phyloP scores from a whole-genome alignment of 2,113 vertebrate species.

The Rhea americana region DNA sequence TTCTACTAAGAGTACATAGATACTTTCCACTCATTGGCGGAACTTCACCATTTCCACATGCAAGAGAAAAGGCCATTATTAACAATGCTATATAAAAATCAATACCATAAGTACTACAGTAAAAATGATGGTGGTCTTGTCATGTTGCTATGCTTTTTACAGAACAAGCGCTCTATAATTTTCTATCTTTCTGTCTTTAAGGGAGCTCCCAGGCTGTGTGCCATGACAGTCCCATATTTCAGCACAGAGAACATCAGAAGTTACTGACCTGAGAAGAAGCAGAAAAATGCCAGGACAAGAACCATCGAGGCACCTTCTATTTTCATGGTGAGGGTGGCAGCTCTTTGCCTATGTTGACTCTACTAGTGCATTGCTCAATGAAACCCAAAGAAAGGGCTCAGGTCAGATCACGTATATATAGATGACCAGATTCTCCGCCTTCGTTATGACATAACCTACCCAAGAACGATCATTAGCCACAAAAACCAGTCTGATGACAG shows the following conservation, averaged over 20 bases:
- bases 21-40: background rate
- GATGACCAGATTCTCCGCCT: slow-evolving; percentile 65
- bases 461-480: slow-evolving; percentile 63
- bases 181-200: background rate
- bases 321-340: slow-evolving; percentile 69
- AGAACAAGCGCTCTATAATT: background rate
- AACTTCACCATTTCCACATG: background rate
- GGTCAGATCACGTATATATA: slow-evolving; percentile 52
- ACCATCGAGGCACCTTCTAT: slow-evolving; percentile 62
- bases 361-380: slow-evolving; percentile 62
- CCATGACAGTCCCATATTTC: slow-evolving; percentile 9
- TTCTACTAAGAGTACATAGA: background rate
- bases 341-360: slow-evolving; percentile 47
- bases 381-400: slow-evolving; percentile 54
- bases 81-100: background rate
- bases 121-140: background rate
- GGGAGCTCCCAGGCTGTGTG: background rate
- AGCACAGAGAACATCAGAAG: slow-evolving; percentile 14
- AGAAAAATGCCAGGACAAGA: slow-evolving; percentile 68
- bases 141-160: background rate
- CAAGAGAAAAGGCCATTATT: background rate
- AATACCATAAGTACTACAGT: background rate
- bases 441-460: slow-evolving; percentile 49
- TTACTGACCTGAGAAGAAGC: slow-evolving; percentile 72
- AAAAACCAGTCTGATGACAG: slow-evolving; percentile 70